phyloP scores from a whole-genome alignment of 2,113 vertebrate genomes.

The Cacatua alba region DNA sequence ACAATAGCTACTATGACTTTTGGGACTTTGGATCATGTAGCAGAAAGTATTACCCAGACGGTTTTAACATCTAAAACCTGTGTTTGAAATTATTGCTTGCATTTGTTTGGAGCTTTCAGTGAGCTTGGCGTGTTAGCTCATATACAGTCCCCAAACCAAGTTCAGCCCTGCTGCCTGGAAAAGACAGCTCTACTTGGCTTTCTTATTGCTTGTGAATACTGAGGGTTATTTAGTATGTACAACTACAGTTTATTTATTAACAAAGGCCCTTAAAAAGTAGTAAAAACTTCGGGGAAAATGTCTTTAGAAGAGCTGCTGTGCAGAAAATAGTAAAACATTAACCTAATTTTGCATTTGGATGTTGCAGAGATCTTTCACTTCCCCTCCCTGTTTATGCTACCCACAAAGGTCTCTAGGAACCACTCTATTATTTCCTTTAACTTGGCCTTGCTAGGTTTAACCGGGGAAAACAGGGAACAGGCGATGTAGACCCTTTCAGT shows the following conservation, averaged over 20 bases:
- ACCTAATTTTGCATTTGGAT: slow-evolving; percentile 51
- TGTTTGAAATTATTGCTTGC: slow-evolving; percentile 80
- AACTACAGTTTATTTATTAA: slow-evolving; percentile 69
- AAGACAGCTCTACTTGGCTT: slow-evolving; percentile 68
- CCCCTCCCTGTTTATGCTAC: not conserved
- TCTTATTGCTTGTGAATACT: slow-evolving; percentile 85
- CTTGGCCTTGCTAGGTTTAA: not conserved
- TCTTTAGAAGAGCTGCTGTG: slow-evolving; percentile 54
- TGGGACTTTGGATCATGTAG: slow-evolving; percentile 63
- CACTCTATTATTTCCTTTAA: not conserved
- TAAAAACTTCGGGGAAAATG: slow-evolving; percentile 14
- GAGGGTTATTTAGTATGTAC: slow-evolving; percentile 74
- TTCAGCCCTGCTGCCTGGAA: slow-evolving; percentile 61
- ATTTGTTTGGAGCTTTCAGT: slow-evolving; percentile 65
- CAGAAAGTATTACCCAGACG: slow-evolving; percentile 37
- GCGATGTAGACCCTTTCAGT: not conserved
- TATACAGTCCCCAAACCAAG: slow-evolving; percentile 68
- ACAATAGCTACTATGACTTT: slow-evolving; percentile 27
- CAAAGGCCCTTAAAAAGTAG: slow-evolving; percentile 73
- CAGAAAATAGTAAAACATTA: slow-evolving; percentile 45
- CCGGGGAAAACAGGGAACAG: not conserved
- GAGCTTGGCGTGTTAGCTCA: slow-evolving; percentile 66
- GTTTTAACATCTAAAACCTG: slow-evolving; percentile 52
- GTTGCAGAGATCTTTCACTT: slow-evolving; percentile 36
- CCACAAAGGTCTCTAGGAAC: not conserved